A percentile compares a stretch with the other conserved stretches of the same genome.
These are phyloP conservation scores for Scaptodrosophila latifasciaeformis DNA, from an alignment of 2,888 invertebrate genomes.

Conservation along the genomic window DNA sequence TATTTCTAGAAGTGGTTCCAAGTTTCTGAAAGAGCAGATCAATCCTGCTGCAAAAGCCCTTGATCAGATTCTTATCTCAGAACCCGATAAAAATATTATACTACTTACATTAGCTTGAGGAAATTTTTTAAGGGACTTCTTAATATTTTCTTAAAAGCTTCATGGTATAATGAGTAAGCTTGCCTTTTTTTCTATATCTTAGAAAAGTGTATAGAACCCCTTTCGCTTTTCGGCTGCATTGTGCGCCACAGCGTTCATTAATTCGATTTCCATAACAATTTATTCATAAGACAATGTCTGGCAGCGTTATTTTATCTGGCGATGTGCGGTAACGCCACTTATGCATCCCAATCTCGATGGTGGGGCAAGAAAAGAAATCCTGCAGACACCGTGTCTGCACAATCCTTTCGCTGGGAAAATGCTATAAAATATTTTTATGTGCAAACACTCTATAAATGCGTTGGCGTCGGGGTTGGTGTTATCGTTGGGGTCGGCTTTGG, in stretches of 20 bases:
- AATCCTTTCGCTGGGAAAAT: constrained; percentile 56
- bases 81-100: no score
- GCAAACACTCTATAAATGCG: constrained; percentile 67
- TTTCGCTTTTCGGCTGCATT: constrained; percentile 43
- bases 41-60: no score
- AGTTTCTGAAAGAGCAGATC: no score
- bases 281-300: constrained; percentile 76
- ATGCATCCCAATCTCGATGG: constrained; percentile 26
- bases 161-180: no score
- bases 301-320: constrained; percentile 75
- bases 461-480: constrained; percentile 20
- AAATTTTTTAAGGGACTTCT: no score
- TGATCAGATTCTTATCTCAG: no score
- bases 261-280: constrained; percentile 76
- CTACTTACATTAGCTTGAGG: no score
- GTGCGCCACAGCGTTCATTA: constrained; percentile 74
- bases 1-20: no score
- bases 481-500: neutral
- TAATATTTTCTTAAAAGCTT: no score
- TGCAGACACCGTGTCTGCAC: constrained; percentile 48
- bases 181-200: no score
- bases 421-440: constrained; percentile 72
- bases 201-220: no score
- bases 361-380: constrained; percentile 9
- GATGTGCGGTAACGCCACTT: constrained; percentile 72